These are phyloP conservation scores for Augochlorella aurata DNA, from an alignment of 2,888 invertebrate genomes.

Conservation along the genomic window DNA sequence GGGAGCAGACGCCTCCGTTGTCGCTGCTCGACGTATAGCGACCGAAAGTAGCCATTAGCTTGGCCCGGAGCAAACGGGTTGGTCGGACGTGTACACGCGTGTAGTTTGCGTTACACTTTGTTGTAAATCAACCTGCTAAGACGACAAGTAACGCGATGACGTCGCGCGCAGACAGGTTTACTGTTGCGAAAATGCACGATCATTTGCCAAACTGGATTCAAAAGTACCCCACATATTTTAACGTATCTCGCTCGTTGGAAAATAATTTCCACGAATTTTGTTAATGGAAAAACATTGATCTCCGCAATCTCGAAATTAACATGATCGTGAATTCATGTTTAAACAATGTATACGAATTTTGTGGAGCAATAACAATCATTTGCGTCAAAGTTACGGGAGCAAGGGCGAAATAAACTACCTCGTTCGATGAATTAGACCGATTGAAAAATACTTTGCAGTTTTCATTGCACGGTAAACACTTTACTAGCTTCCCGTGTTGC, in stretches of 20 bases:
- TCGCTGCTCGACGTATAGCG: conserved; percentile 16
- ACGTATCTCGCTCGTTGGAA: neutral
- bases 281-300: neutral
- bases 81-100: conserved; percentile 18
- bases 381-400: too few relatives aligned
- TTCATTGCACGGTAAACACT: neutral
- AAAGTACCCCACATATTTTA: neutral
- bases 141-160: conserved; percentile 1
- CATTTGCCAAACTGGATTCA: neutral
- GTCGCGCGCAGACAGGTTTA: conserved; percentile 54
- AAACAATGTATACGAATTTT: neutral
- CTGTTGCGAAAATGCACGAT: conserved; percentile 38
- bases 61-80: conserved; percentile 8
- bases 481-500: neutral
- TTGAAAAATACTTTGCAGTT: neutral
- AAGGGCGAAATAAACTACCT: too few relatives aligned
- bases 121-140: conserved; percentile 54
- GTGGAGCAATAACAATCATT: neutral
- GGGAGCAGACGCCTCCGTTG: conserved; percentile 10
- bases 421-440: too few relatives aligned
- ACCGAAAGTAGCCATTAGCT: conserved; percentile 32
- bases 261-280: neutral
- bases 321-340: neutral
- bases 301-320: neutral
- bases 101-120: conserved; percentile 45